Percentiles rank a stretch among this genome's conserved stretches.
Evolutionary conservation across 1,140 invertebrate species (phyloP).

Genomic region (Drosophila bocki): DNA sequence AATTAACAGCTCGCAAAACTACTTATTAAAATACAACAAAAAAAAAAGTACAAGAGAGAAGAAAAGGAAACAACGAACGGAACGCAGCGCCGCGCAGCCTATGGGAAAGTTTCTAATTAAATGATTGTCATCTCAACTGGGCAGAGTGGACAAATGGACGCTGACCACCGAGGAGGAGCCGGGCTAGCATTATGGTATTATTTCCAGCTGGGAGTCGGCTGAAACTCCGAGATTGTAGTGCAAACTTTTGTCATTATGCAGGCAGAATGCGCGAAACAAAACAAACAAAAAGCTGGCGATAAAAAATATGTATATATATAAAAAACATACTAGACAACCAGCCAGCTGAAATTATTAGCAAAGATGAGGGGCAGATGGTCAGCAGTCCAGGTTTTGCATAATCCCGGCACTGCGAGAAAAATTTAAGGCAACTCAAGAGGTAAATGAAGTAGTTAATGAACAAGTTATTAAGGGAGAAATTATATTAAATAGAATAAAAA

Average conservation of each 20-base stretch:
- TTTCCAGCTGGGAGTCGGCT: conserved; percentile 40
- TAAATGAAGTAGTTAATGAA: no score
- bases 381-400: conserved; percentile 36
- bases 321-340: conserved; percentile 54
- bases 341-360: conserved; percentile 77
- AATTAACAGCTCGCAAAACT: conserved; percentile 83
- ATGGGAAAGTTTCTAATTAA: conserved; percentile 85
- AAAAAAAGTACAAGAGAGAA: conserved; percentile 40
- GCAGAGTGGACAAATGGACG: conserved; percentile 57
- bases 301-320: conserved; percentile 6
- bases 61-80: conserved; percentile 46
- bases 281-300: conserved; percentile 39
- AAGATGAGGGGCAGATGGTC: conserved; percentile 61
- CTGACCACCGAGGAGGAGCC: conserved; percentile 56
- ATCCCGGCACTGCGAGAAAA: conserved; percentile 24
- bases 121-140: conserved; percentile 84
- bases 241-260: conserved; percentile 82
- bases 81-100: conserved; percentile 57
- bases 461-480: no score
- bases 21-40: conserved; percentile 62
- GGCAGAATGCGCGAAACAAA: conserved; percentile 47
- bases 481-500: background rate
- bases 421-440: rapidly evolving
- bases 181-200: conserved; percentile 1
- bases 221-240: conserved; percentile 51